Evolutionary conservation across 2,888 invertebrate species (phyloP).

Genomic region (Mythimna albipuncta): DNA sequence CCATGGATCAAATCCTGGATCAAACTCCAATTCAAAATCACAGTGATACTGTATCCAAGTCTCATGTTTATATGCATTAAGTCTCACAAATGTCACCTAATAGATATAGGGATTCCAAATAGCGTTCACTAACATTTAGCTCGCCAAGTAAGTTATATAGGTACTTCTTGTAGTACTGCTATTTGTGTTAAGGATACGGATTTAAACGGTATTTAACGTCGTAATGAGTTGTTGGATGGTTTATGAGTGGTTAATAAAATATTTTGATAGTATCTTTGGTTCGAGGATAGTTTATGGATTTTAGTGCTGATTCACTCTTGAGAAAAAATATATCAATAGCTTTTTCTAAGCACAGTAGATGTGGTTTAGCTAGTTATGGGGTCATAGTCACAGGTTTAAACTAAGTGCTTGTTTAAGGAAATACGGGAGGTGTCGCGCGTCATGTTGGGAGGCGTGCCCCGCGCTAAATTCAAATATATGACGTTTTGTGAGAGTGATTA

Average conservation of each 20-base stretch:
- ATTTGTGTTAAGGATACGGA: conserved; percentile 34
- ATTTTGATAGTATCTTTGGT: not conserved
- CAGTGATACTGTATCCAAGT: conserved; percentile 22
- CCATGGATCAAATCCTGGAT: not conserved
- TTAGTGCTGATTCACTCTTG: not conserved
- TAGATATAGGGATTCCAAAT: conserved; percentile 40
- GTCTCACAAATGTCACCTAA: conserved; percentile 49
- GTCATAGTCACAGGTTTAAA: too few species aligned
- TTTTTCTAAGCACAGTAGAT: too few species aligned
- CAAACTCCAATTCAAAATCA: not conserved
- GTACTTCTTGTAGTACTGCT: conserved; percentile 6
- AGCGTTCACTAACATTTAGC: conserved; percentile 51
- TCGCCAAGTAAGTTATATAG: not conserved
- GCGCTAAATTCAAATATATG: too few species aligned
- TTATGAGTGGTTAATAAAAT: not conserved
- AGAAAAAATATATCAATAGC: too few species aligned
- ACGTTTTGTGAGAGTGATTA: too few species aligned
- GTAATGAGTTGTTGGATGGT: not conserved
- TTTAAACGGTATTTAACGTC: conserved; percentile 22
- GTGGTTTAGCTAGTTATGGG: too few species aligned
- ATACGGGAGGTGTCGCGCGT: too few species aligned
- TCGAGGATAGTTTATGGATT: not conserved
- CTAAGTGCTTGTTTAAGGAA: too few species aligned
- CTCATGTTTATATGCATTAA: conserved; percentile 46
- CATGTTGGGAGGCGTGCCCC: too few species aligned